Evolutionary conservation across 1,140 invertebrate species (phyloP).

Genomic region (Dreissena polymorpha): DNA sequence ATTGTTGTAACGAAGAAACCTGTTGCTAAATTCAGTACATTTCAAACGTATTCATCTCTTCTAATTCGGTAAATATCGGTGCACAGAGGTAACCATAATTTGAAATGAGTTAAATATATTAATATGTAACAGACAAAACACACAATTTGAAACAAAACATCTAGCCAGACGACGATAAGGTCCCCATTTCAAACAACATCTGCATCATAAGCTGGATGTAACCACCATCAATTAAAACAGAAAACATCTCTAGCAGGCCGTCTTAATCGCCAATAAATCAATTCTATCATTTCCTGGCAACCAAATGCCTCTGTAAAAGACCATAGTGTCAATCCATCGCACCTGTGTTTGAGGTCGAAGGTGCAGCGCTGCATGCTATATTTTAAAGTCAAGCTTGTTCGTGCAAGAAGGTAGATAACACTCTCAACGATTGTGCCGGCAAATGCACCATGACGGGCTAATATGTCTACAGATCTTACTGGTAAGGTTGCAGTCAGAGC

Average conservation of each 20-base stretch:
- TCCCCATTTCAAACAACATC: no score
- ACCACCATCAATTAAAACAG: not conserved
- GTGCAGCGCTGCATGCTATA: not conserved
- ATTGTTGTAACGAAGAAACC: no score
- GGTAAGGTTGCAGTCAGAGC: no score
- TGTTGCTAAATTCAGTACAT: no score
- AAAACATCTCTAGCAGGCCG: not conserved
- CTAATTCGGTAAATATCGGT: no score
- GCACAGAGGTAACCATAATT: no score
- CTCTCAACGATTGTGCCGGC: not conserved
- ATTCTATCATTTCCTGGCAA: not conserved
- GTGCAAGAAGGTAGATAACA: not conserved
- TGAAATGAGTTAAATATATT: no score
- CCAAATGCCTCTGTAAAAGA: not conserved
- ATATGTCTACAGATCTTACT: not conserved
- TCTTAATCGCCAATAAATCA: constrained; percentile 1
- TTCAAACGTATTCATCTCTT: no score
- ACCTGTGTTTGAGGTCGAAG: not conserved
- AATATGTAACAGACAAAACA: no score
- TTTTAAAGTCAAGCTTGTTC: not conserved
- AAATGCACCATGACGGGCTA: constrained; percentile 1
- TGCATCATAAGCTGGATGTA: no score
- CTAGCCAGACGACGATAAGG: no score
- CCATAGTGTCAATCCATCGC: not conserved
- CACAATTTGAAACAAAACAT: no score